These are phyloP conservation scores for Sylvietta virens DNA, from an alignment of 2,113 vertebrate species.

Conservation along the genomic window DNA sequence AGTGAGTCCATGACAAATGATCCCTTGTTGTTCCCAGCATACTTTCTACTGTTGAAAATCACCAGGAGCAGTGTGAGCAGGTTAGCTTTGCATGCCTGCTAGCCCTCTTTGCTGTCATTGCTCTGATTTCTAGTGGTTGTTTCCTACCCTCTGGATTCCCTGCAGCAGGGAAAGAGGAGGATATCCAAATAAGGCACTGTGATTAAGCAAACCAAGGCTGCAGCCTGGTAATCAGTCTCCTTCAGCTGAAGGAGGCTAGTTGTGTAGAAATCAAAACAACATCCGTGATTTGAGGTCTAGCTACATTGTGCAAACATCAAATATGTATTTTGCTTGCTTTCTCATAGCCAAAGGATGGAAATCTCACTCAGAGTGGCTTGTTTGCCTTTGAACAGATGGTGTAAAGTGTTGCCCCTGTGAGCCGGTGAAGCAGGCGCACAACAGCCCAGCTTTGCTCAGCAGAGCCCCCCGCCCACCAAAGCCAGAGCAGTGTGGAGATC, in stretches of 20 bases:
- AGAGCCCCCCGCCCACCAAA: not conserved
- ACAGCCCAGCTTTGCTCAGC: conserved; percentile 5
- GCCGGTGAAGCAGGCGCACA: not conserved
- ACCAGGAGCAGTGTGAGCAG: not conserved
- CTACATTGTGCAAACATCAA: conserved; percentile 27
- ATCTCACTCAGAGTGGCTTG: conserved; percentile 14
- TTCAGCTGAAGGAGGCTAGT: conserved; percentile 27
- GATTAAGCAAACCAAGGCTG: conserved; percentile 5
- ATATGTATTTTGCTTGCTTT: conserved; percentile 37
- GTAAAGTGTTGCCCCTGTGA: conserved; percentile 15
- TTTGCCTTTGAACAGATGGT: conserved; percentile 24
- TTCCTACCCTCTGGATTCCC: conserved; percentile 14
- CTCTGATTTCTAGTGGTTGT: not conserved
- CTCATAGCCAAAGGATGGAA: conserved; percentile 13
- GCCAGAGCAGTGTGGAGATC: conserved; percentile 55
- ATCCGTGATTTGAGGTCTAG: conserved; percentile 2
- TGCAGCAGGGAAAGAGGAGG: not conserved
- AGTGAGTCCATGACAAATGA: not conserved
- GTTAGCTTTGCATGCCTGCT: not conserved
- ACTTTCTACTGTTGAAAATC: not conserved
- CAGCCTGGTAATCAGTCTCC: not conserved
- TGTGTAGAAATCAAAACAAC: conserved; percentile 16
- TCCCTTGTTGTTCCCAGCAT: not conserved
- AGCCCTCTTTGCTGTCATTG: not conserved
- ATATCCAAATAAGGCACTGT: conserved; percentile 50